phyloP scores from a whole-genome alignment of 2,113 vertebrate genomes.

The Pseudorhombus dupliciocellatus region DNA sequence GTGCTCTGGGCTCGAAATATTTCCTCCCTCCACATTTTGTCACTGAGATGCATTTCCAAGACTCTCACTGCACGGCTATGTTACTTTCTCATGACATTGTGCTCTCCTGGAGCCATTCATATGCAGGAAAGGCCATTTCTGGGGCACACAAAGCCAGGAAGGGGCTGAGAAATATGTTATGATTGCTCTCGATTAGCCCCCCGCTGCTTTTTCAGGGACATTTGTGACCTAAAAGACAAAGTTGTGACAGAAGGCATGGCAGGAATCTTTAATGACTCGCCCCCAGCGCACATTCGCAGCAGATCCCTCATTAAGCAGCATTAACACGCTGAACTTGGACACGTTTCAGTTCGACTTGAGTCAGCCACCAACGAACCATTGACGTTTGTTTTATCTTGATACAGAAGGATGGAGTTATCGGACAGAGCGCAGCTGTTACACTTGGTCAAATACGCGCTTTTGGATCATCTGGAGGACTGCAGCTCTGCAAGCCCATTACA shows the following conservation, averaged over 20 bases:
- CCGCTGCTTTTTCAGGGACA: slow-evolving; percentile 65
- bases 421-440: neutral
- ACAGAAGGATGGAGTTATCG: neutral
- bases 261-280: slow-evolving; percentile 75
- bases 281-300: slow-evolving; percentile 48
- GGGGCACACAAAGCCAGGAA: slow-evolving; percentile 79
- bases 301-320: slow-evolving; percentile 16
- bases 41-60: slow-evolving; percentile 31
- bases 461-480: slow-evolving; percentile 4
- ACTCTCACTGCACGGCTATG: slow-evolving; percentile 2
- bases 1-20: slow-evolving; percentile 9
- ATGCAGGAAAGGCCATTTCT: slow-evolving; percentile 75
- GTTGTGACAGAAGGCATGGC: slow-evolving; percentile 71
- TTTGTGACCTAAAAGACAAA: slow-evolving; percentile 67
- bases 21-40: neutral
- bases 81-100: slow-evolving; percentile 67
- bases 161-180: slow-evolving; percentile 67
- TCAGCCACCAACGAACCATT: neutral
- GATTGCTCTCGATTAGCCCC: slow-evolving; percentile 54
- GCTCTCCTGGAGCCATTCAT: slow-evolving; percentile 49
- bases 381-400: neutral
- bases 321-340: neutral
- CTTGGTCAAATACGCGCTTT: slow-evolving; percentile 4
- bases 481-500: slow-evolving; percentile 13
- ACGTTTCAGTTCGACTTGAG: slow-evolving; percentile 11